Conservation (phyloP, 2,797 vertebrate species). For the Brachyalestes nurse region DNA sequence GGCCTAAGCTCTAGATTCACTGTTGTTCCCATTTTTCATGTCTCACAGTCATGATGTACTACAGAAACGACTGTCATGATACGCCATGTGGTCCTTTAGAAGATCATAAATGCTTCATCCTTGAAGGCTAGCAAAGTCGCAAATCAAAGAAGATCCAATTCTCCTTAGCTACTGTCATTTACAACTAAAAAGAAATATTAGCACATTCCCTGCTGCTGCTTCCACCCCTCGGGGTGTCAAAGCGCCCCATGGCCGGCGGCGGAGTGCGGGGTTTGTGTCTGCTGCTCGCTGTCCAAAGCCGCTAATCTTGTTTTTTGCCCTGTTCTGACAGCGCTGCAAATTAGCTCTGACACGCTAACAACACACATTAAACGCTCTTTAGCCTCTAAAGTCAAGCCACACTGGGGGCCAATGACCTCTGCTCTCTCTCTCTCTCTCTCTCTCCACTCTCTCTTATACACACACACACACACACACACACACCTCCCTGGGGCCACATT, state of each 20-base stretch:
- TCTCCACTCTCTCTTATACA: too few species aligned
- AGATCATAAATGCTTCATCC: background rate
- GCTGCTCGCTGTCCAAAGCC: slow-evolving; percentile 82
- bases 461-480: slow-evolving; percentile 32
- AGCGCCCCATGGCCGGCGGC: slow-evolving; percentile 74
- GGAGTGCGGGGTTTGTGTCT: slow-evolving; percentile 73
- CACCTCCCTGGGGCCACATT: slow-evolving; percentile 49
- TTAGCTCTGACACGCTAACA: slow-evolving; percentile 83
- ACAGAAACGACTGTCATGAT: background rate
- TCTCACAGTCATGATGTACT: background rate
- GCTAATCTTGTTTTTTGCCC: slow-evolving; percentile 88
- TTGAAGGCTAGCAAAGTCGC: background rate
- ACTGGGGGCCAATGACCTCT: slow-evolving; percentile 83
- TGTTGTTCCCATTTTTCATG: background rate
- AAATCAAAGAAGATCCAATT: slow-evolving; percentile 8
- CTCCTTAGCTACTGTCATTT: background rate
- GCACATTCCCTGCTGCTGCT: slow-evolving; percentile 22
- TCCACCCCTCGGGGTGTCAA: slow-evolving; percentile 81
- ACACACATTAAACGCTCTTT: slow-evolving; percentile 81
- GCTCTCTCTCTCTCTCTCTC: slow-evolving; percentile 57
- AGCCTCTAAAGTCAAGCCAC: slow-evolving; percentile 84
- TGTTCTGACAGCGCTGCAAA: slow-evolving; percentile 83
- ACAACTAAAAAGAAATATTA: slow-evolving; percentile 7
- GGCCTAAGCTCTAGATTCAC: background rate
- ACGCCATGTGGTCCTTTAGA: slow-evolving; percentile 2